Conservation (phyloP, 1,140 invertebrate species). For the Coptotermes formosanus region DNA sequence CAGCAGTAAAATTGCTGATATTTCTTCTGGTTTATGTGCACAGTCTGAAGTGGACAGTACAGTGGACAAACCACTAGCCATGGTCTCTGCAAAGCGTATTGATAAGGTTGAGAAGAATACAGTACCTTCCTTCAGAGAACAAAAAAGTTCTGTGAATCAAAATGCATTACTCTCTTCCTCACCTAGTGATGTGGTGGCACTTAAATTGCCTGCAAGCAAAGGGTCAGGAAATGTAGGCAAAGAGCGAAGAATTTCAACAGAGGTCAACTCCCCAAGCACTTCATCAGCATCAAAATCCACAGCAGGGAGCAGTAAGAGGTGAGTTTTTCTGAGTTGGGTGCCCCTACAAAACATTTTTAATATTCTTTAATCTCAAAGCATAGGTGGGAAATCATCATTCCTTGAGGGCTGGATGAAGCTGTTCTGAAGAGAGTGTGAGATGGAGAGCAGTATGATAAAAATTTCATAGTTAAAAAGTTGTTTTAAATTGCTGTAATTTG, state of each 20-base stretch:
- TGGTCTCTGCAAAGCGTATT: not conserved
- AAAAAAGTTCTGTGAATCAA: not conserved
- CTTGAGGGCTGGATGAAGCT: no score
- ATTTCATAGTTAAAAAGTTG: no score
- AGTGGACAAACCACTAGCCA: conserved; percentile 38
- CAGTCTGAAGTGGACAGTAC: conserved; percentile 35
- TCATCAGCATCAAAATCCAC: not conserved
- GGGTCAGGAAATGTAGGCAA: not conserved
- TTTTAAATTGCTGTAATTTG: no score
- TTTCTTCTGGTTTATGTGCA: not conserved
- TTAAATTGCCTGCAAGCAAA: not conserved
- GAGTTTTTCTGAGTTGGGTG: not conserved
- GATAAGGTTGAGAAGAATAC: not conserved
- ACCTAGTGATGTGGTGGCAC: not conserved
- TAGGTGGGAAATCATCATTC: no score
- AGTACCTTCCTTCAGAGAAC: not conserved
- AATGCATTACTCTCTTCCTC: not conserved
- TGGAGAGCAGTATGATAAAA: no score
- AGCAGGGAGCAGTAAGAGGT: not conserved
- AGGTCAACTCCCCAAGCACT: not conserved
- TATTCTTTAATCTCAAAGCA: no score
- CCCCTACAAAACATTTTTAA: no score
- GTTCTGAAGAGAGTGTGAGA: no score
- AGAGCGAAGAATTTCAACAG: not conserved
- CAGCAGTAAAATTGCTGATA: not conserved